Percentiles rank a stretch among this genome's conserved stretches.
Evolutionary conservation across 2,113 vertebrate genomes (phyloP).

Genomic region (Mobula birostris): DNA sequence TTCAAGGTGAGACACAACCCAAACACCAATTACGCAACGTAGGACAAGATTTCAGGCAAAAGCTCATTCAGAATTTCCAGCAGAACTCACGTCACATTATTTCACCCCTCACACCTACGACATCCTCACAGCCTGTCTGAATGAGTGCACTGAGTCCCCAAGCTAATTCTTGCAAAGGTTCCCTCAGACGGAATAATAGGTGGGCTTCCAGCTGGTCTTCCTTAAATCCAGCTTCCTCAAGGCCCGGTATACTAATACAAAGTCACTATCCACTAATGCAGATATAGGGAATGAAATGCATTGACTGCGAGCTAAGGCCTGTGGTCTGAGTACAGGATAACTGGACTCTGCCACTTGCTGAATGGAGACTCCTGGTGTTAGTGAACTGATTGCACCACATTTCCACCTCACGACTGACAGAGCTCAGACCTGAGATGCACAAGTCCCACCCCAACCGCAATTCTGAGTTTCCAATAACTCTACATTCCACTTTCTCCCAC

Average conservation of each 20-base stretch:
- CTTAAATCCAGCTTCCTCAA: neutral
- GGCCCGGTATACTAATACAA: neutral
- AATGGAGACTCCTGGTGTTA: neutral
- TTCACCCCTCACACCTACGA: neutral
- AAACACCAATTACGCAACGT: neutral
- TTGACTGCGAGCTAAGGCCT: no score
- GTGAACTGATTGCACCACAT: neutral
- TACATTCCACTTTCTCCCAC: slow-evolving; percentile 12
- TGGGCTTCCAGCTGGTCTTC: neutral
- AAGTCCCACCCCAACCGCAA: neutral
- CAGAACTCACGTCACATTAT: neutral
- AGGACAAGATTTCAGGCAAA: neutral
- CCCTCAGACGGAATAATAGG: neutral
- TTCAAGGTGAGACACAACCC: neutral
- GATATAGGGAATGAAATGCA: neutral
- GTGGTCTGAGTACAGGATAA: neutral
- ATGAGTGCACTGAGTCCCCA: neutral
- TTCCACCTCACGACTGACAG: neutral
- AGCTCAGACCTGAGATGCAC: neutral
- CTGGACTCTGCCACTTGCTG: no score
- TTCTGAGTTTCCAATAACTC: slow-evolving; percentile 11
- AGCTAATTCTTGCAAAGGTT: neutral
- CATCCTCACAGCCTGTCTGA: neutral
- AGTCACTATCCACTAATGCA: neutral
- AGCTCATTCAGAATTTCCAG: neutral